Evolutionary conservation across 2,888 invertebrate genomes (phyloP).

Genomic region (Dyspetes luteomarginatus): DNA sequence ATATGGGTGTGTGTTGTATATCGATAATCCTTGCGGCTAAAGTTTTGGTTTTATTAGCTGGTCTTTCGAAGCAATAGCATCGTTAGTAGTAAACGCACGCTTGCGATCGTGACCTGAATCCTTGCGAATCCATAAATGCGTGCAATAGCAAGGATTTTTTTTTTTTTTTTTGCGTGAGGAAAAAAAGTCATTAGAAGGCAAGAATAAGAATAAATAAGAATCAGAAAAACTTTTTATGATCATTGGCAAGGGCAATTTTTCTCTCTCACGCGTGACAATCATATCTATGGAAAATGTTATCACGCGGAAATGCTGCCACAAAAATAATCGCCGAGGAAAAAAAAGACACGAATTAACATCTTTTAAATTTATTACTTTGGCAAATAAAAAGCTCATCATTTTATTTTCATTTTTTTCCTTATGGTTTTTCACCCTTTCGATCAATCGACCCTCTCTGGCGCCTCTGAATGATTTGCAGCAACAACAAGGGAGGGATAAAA

Average conservation of each 20-base stretch:
- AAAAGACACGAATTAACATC: neutral
- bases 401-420: neutral
- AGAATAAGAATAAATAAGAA: neutral
- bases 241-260: neutral
- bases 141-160: conserved; percentile 11
- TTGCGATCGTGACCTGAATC: conserved; percentile 31
- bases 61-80: neutral
- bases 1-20: too few species aligned
- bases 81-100: conserved; percentile 3
- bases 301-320: neutral
- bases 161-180: neutral
- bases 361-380: neutral
- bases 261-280: neutral
- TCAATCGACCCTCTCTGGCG: too few species aligned
- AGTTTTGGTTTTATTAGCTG: neutral
- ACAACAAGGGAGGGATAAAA: neutral
- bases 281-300: neutral
- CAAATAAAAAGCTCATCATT: neutral
- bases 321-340: neutral
- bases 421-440: neutral
- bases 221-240: neutral
- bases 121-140: too few species aligned
- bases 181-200: neutral
- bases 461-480: too few species aligned
- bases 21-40: neutral